Evolutionary conservation across 1,140 invertebrate species (phyloP).

Genomic region (Drosophila insularis): DNA sequence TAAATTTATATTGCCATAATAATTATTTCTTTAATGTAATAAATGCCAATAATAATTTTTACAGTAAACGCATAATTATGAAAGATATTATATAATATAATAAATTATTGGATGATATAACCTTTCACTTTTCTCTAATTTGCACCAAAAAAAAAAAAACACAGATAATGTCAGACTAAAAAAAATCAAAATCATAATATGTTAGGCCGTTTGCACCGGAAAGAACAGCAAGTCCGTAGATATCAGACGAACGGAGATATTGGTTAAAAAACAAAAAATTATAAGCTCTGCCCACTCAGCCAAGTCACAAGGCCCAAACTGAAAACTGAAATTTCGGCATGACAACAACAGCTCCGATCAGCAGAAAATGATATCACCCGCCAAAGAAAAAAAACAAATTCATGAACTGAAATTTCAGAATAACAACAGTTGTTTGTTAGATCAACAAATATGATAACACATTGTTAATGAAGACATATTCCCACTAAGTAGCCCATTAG

Average conservation of each 20-base stretch:
- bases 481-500: not conserved
- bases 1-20: slow-evolving; percentile 65
- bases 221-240: not conserved
- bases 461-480: not conserved
- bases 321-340: not conserved
- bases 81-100: slow-evolving; percentile 34
- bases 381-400: not conserved
- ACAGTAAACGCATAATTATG: slow-evolving; percentile 52
- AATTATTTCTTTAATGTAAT: slow-evolving; percentile 47
- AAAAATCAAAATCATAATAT: not conserved
- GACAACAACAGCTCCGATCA: not conserved
- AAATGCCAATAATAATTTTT: slow-evolving; percentile 69
- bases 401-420: slow-evolving; percentile 5
- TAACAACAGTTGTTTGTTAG: not conserved
- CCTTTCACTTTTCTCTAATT: not conserved
- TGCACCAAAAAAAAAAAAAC: not conserved
- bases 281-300: not conserved
- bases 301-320: not conserved
- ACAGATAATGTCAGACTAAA: not conserved
- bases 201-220: slow-evolving; percentile 16
- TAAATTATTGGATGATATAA: slow-evolving; percentile 49
- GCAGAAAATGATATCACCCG: not conserved
- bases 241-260: not conserved
- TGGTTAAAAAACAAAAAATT: not conserved
- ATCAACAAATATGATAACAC: not conserved